Conservation (phyloP, 2,113 vertebrate genomes). For the Euleptes europaea region DNA sequence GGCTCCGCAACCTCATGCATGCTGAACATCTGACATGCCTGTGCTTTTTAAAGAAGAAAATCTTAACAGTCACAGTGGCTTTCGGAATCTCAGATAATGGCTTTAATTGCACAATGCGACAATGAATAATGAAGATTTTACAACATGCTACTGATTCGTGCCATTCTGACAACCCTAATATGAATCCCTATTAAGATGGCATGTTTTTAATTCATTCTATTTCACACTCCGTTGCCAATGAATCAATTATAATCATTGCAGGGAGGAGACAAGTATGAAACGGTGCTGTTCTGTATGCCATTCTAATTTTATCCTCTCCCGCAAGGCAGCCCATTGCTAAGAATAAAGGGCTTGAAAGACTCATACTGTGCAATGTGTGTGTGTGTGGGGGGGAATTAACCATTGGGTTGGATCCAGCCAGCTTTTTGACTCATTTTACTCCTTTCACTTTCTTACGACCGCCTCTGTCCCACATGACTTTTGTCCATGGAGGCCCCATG, state of each 20-base stretch:
- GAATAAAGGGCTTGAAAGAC: not conserved
- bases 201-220: conserved; percentile 18
- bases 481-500: no score
- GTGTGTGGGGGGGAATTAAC: conserved; percentile 17
- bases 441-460: no score
- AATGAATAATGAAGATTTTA: not conserved
- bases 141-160: not conserved
- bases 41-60: no score
- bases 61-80: not conserved
- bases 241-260: not conserved
- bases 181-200: not conserved
- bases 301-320: conserved; percentile 8
- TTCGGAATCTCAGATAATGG: not conserved
- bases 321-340: not conserved
- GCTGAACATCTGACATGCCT: no score
- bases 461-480: no score
- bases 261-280: not conserved
- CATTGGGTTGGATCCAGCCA: no score
- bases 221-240: not conserved
- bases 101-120: not conserved
- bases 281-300: conserved; percentile 3
- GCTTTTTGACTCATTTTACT: no score
- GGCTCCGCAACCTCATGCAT: no score
- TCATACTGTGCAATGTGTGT: not conserved
- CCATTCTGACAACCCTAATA: not conserved